Evolutionary conservation across 2,113 vertebrate species (phyloP).

Genomic region (Pampusana beccarii): DNA sequence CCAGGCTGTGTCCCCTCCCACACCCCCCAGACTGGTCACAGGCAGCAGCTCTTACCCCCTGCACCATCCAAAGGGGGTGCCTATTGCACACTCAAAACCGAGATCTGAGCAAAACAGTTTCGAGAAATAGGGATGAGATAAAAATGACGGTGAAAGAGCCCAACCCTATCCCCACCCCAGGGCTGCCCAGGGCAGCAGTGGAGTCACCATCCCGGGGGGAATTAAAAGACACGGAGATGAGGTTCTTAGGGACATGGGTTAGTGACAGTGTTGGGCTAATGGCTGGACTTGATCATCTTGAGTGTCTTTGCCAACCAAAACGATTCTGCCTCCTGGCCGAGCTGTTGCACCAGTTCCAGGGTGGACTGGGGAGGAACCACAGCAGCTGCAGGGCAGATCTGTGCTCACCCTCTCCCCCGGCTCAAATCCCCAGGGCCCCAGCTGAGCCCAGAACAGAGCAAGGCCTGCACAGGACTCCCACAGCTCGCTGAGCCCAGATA

Average conservation of each 20-base stretch:
- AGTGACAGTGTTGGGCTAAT: too few relatives aligned
- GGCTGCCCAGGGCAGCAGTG: too few relatives aligned
- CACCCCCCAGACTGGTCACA: rapidly evolving
- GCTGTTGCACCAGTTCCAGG: neutral
- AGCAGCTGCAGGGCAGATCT: neutral
- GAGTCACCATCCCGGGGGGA: too few relatives aligned
- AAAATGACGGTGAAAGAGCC: neutral
- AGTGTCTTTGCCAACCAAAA: too few relatives aligned
- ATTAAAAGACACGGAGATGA: too few relatives aligned
- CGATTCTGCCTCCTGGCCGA: neutral
- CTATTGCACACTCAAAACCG: rapidly evolving
- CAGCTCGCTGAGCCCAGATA: neutral
- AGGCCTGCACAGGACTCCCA: neutral
- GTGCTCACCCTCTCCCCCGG: neutral
- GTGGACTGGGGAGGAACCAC: neutral
- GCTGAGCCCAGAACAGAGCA: neutral
- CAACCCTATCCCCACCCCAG: neutral
- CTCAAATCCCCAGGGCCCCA: neutral
- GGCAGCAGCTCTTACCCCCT: neutral
- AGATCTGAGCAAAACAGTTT: rapidly evolving
- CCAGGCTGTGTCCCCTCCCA: neutral
- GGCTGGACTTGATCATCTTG: too few relatives aligned
- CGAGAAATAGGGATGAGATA: rapidly evolving
- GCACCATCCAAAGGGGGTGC: neutral
- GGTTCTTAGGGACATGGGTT: too few relatives aligned